Evolutionary conservation across 2,113 vertebrate genomes (phyloP).

Genomic region (Pseudois nayaur): DNA sequence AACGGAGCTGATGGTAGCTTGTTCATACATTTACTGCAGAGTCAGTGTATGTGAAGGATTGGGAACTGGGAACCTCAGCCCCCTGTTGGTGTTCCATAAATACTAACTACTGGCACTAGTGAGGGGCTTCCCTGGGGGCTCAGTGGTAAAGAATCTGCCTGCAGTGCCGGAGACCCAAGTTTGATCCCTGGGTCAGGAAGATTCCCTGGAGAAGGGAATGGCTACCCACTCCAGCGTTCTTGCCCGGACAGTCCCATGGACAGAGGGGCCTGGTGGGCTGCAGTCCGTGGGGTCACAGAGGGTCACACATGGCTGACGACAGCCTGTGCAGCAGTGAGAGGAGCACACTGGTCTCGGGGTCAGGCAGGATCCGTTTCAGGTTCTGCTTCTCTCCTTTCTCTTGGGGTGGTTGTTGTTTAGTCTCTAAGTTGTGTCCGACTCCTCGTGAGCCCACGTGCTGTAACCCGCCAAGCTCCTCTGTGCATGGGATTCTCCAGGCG

Average conservation of each 20-base stretch:
- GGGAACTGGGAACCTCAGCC: background rate
- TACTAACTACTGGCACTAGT: background rate
- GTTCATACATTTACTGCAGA: fast-evolving
- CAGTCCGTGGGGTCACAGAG: background rate
- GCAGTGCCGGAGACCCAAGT: background rate
- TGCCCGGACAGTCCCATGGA: background rate
- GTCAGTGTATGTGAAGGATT: background rate
- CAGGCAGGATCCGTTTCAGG: background rate
- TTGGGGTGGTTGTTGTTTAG: background rate
- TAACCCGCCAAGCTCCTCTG: background rate
- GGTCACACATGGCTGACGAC: fast-evolving
- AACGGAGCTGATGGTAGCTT: background rate
- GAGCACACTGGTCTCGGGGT: too few species aligned
- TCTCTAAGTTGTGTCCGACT: background rate
- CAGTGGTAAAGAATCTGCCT: background rate
- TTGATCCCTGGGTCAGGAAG: background rate
- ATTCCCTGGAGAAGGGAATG: background rate
- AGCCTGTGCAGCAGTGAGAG: background rate
- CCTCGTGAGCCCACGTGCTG: background rate
- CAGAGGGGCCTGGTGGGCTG: background rate
- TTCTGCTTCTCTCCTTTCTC: background rate
- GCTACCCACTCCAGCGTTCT: background rate
- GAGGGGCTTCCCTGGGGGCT: background rate
- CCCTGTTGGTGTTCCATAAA: background rate
- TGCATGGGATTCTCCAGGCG: background rate